phyloP scores from a whole-genome alignment of 2,888 invertebrate genomes.

The Anoncus sp. region DNA sequence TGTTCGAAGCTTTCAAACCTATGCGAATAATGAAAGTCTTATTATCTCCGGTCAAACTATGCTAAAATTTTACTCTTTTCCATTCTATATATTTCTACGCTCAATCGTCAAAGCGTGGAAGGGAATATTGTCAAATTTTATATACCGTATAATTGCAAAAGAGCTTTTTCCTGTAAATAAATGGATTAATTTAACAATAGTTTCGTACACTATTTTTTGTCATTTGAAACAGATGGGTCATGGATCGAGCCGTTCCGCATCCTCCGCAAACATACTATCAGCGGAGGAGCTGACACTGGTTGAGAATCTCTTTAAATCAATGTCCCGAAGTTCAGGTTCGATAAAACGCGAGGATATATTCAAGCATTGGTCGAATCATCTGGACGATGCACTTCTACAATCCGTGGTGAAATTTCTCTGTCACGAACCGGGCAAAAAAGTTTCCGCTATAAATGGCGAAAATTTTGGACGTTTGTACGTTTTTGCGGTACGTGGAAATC shows the following conservation, averaged over 20 bases:
- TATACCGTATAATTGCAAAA: slow-evolving; percentile 9
- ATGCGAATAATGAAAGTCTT: too few relatives aligned
- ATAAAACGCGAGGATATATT: slow-evolving; percentile 82
- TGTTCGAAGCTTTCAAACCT: too few relatives aligned
- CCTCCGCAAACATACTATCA: slow-evolving; percentile 79
- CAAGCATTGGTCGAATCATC: slow-evolving; percentile 81
- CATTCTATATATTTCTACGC: too few relatives aligned
- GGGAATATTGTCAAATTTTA: too few relatives aligned
- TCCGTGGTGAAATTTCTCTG: slow-evolving; percentile 80
- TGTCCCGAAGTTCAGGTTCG: slow-evolving; percentile 82
- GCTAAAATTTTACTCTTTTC: too few relatives aligned
- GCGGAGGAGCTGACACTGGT: slow-evolving; percentile 80
- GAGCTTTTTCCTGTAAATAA: too few relatives aligned
- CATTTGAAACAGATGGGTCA: slow-evolving; percentile 79
- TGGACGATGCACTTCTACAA: slow-evolving; percentile 79
- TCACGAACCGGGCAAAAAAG: slow-evolving; percentile 80
- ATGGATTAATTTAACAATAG: not conserved
- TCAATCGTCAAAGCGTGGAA: too few relatives aligned
- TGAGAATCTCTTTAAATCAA: slow-evolving; percentile 81
- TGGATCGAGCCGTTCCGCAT: slow-evolving; percentile 79
- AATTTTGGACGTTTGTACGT: slow-evolving; percentile 80
- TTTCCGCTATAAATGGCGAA: slow-evolving; percentile 79
- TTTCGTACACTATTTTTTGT: too few relatives aligned
- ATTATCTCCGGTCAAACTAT: too few relatives aligned
- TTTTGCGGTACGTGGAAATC: slow-evolving; percentile 79